These are phyloP conservation scores for Dysdera silvatica DNA, from an alignment of 1,140 invertebrate genomes.

Conservation along the genomic window DNA sequence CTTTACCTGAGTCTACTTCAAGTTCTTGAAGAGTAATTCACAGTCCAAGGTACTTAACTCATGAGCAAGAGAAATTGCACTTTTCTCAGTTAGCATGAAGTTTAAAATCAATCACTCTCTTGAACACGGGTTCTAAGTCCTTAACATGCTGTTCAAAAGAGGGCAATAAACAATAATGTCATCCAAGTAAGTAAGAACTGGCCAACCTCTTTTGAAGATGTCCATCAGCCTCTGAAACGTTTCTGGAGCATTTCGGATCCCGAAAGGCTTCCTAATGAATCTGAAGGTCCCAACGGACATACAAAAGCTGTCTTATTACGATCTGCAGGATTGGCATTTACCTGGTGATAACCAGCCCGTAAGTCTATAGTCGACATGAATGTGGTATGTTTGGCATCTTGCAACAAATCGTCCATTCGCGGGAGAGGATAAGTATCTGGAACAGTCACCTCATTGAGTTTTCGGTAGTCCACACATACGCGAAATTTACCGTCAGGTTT, in stretches of 20 bases:
- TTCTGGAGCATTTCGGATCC: conserved; percentile 30
- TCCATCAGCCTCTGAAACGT: conserved; percentile 36
- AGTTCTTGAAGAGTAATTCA: conserved; percentile 34
- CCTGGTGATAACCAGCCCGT: conserved; percentile 40
- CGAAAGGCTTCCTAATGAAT: conserved; percentile 34
- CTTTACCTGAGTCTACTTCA: conserved; percentile 35
- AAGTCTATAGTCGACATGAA: conserved; percentile 35
- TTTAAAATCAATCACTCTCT: conserved; percentile 23
- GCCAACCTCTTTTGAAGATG: conserved; percentile 20
- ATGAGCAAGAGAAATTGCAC: conserved; percentile 17
- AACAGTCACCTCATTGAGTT: conserved; percentile 23
- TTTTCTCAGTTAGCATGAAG: conserved; percentile 36
- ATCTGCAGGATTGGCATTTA: conserved; percentile 33
- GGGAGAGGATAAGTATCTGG: conserved; percentile 39
- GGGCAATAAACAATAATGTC: conserved; percentile 35
- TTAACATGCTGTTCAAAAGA: conserved; percentile 33
- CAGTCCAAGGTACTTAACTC: conserved; percentile 29
- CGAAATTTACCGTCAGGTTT: conserved; percentile 10
- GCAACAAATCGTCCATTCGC: conserved; percentile 44
- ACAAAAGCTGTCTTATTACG: conserved; percentile 37
- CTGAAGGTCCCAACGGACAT: conserved; percentile 24
- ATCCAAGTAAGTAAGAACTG: conserved; percentile 34
- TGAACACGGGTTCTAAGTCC: conserved; percentile 32
- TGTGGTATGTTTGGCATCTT: background rate
- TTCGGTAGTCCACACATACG: conserved; percentile 17